Evolutionary conservation across 2,888 invertebrate genomes (phyloP).

Genomic region (Acleris emargana): DNA sequence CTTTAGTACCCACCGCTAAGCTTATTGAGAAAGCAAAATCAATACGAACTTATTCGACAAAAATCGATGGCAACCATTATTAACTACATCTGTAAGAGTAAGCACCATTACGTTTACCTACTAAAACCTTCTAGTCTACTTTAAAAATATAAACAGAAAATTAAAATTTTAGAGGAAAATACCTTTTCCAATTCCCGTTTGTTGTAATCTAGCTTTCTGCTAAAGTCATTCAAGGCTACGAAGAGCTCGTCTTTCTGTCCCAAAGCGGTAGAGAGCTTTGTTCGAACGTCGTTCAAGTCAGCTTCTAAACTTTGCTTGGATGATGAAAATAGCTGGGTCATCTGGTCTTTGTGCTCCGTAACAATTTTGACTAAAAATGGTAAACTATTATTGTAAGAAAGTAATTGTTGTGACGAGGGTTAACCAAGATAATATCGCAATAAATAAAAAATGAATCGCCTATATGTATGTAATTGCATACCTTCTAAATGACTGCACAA

Average conservation of each 20-base stretch:
- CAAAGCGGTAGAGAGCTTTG: conserved; percentile 38
- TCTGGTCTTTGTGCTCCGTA: conserved; percentile 48
- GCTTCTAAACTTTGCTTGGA: conserved; percentile 47
- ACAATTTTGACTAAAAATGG: conserved; percentile 46
- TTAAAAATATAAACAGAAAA: not conserved
- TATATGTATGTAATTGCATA: no score
- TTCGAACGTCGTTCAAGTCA: conserved; percentile 43
- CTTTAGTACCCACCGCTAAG: no score
- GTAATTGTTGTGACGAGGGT: not conserved
- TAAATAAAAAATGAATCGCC: no score
- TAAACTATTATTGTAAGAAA: not conserved
- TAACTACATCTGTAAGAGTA: no score
- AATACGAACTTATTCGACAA: no score
- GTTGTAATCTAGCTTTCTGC: conserved; percentile 42
- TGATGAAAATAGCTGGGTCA: conserved; percentile 44
- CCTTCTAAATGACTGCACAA: no score
- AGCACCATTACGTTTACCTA: no score
- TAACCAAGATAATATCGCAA: no score
- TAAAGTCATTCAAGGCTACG: conserved; percentile 41
- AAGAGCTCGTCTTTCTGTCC: conserved; percentile 44
- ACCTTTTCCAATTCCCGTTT: conserved; percentile 46
- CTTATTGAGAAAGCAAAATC: no score
- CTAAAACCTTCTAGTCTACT: no score
- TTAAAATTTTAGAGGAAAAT: conserved; percentile 8
- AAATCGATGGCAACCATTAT: no score